These are phyloP conservation scores for Spilosoma lubricipeda DNA, from an alignment of 2,888 invertebrate species.

Conservation along the genomic window DNA sequence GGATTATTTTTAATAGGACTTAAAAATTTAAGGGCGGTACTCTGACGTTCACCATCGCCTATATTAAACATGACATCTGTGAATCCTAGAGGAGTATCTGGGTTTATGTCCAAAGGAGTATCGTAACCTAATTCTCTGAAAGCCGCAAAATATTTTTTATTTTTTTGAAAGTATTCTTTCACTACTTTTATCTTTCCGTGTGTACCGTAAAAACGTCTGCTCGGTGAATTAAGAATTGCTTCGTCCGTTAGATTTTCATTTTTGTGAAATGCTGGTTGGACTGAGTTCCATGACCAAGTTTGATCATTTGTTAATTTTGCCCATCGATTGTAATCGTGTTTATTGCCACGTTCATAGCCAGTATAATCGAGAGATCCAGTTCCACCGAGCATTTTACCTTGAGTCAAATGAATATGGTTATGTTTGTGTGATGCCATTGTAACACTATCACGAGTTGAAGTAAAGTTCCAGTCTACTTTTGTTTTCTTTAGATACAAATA, in stretches of 20 bases:
- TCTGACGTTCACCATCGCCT: background rate
- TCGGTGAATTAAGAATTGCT: background rate
- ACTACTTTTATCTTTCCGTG: slow-evolving; percentile 4
- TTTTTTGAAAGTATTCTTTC: background rate
- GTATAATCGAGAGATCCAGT: slow-evolving; percentile 1
- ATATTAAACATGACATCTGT: slow-evolving; percentile 4
- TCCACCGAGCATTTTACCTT: slow-evolving; percentile 19
- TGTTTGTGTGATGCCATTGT: background rate
- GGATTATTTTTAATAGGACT: background rate
- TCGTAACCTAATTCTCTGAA: slow-evolving; percentile 8
- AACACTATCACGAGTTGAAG: background rate
- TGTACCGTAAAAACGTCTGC: slow-evolving; percentile 6
- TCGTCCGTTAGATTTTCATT: slow-evolving; percentile 2
- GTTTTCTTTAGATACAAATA: background rate
- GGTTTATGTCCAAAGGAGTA: slow-evolving; percentile 8
- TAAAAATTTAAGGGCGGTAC: slow-evolving; percentile 4
- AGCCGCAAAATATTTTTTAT: slow-evolving; percentile 8
- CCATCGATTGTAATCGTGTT: slow-evolving; percentile 13
- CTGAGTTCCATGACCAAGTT: slow-evolving; percentile 6
- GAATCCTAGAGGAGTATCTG: background rate
- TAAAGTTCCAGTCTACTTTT: slow-evolving; percentile 12
- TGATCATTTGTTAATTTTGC: slow-evolving; percentile 7
- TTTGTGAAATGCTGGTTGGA: background rate
- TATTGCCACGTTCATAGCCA: background rate
- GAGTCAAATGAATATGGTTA: background rate